A percentile compares a stretch with the other conserved stretches of the same genome.
Conservation (phyloP, 2,888 invertebrate species). For the Alcis repandata region DNA sequence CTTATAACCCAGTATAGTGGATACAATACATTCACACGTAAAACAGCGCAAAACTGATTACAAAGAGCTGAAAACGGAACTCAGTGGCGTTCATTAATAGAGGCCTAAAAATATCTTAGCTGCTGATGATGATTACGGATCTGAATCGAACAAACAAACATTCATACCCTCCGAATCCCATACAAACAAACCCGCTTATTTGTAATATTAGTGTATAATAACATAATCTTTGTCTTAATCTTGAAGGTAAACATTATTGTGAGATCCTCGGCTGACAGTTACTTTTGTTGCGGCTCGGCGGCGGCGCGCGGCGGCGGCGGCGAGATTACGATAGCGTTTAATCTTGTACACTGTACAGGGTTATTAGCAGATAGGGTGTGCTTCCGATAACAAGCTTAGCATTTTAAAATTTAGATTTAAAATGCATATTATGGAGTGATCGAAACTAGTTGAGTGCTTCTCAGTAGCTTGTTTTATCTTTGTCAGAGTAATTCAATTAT, state of each 20-base stretch:
- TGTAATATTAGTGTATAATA: neutral
- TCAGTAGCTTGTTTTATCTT: no score
- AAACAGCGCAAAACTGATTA: no score
- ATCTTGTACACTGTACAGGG: neutral
- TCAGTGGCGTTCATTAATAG: no score
- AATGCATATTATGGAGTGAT: no score
- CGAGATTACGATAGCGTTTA: neutral
- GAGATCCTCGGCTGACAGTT: slow-evolving; percentile 2
- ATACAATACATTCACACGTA: no score
- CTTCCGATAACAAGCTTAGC: no score
- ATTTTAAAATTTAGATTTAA: no score
- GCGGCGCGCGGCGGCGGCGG: neutral
- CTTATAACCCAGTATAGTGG: no score
- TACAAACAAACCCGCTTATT: neutral
- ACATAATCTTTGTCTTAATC: neutral
- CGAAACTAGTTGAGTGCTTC: no score
- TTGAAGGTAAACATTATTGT: neutral
- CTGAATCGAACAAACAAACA: neutral
- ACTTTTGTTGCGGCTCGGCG: neutral
- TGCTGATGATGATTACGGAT: neutral
- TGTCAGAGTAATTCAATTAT: no score
- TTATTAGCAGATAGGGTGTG: neutral
- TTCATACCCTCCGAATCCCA: neutral
- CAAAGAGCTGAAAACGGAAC: neutral
- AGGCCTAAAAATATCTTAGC: no score